Evolutionary conservation across 2,888 invertebrate genomes (phyloP).

Genomic region (Linnaemya vulpina): DNA sequence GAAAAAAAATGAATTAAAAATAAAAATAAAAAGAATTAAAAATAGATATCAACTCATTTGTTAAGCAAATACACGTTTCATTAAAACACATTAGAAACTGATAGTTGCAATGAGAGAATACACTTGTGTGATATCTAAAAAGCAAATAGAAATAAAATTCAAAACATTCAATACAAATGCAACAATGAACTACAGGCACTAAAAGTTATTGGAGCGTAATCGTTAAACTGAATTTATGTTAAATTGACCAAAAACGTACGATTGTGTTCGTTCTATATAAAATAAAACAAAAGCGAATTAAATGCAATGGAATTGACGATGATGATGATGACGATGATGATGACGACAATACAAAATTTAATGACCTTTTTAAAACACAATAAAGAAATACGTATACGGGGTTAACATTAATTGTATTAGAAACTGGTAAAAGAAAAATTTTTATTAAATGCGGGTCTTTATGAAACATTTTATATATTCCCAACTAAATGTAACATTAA

Average conservation of each 20-base stretch:
- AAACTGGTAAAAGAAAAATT: background rate
- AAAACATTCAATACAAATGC: slow-evolving; percentile 19
- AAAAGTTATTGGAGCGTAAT: slow-evolving; percentile 72
- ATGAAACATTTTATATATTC: slow-evolving; percentile 3
- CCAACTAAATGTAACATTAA: background rate
- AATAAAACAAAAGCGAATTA: background rate
- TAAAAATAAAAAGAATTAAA: too few relatives aligned
- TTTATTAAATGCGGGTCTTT: slow-evolving; percentile 49
- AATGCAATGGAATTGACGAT: slow-evolving; percentile 37
- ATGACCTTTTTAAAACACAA: slow-evolving; percentile 25
- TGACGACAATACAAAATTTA: slow-evolving; percentile 13
- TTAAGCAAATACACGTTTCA: slow-evolving; percentile 30
- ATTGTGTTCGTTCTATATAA: slow-evolving; percentile 15
- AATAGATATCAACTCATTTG: slow-evolving; percentile 42
- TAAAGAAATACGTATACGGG: slow-evolving; percentile 20
- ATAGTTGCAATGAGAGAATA: slow-evolving; percentile 1
- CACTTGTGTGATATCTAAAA: slow-evolving; percentile 15
- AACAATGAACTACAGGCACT: slow-evolving; percentile 63
- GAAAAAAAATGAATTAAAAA: too few relatives aligned
- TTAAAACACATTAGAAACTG: slow-evolving; percentile 3
- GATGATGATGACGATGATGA: slow-evolving; percentile 4
- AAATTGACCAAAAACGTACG: slow-evolving; percentile 70
- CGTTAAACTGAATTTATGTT: slow-evolving; percentile 61
- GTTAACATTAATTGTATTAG: slow-evolving; percentile 19
- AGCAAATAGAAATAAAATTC: background rate